Conservation (phyloP, 2,888 invertebrate genomes). For the Dasysyrphus tricinctus region DNA sequence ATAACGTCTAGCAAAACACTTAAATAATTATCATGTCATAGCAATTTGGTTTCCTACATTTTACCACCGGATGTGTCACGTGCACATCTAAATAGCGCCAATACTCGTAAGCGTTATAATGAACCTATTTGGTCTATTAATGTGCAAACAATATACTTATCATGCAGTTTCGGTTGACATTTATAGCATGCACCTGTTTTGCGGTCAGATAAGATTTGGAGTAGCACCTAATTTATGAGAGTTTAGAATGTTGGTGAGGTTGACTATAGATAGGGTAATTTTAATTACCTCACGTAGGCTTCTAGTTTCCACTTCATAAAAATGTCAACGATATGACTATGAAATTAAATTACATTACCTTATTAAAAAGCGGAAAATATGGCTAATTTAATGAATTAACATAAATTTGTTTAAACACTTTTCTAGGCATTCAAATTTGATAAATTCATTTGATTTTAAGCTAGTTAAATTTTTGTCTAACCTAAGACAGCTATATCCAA, state of each 20-base stretch:
- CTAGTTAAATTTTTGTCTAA: too few relatives aligned
- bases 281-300: not conserved
- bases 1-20: too few relatives aligned
- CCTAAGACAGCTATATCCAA: too few relatives aligned
- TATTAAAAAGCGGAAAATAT: too few relatives aligned
- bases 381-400: too few relatives aligned
- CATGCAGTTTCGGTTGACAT: slow-evolving; percentile 60
- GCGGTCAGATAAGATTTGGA: slow-evolving; percentile 43
- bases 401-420: too few relatives aligned
- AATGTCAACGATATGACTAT: not conserved
- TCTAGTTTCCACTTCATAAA: not conserved
- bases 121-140: slow-evolving; percentile 52
- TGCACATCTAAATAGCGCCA: slow-evolving; percentile 36
- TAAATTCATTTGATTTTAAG: too few relatives aligned
- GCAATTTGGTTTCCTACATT: not conserved
- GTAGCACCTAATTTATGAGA: slow-evolving; percentile 30
- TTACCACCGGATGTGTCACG: slow-evolving; percentile 46
- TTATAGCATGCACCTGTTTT: slow-evolving; percentile 64
- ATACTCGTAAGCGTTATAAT: slow-evolving; percentile 57
- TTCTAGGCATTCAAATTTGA: too few relatives aligned
- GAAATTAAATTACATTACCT: not conserved
- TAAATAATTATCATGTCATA: too few relatives aligned
- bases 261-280: not conserved
- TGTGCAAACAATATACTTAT: slow-evolving; percentile 61
- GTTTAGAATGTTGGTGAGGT: not conserved